A percentile compares a stretch with the other conserved stretches of the same genome.
phyloP scores from a whole-genome alignment of 2,888 invertebrate species.

The Drosophila greeni region DNA sequence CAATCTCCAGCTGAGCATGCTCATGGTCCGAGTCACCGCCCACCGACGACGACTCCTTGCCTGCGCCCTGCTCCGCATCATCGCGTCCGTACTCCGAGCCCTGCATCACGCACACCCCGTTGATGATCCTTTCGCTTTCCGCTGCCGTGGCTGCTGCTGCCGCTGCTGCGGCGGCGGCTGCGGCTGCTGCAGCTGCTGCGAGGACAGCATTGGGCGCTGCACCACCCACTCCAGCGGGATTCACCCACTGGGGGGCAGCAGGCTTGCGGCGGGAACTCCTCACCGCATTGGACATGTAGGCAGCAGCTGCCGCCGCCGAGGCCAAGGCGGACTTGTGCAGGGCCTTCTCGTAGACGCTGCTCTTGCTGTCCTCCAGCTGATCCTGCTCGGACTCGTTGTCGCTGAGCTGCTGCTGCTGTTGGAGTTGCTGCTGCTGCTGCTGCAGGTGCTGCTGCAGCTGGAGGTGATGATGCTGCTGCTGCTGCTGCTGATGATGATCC shows the following conservation, averaged over 20 bases:
- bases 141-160: constrained; percentile 70
- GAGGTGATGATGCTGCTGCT: neutral
- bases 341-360: constrained; percentile 80
- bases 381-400: constrained; percentile 73
- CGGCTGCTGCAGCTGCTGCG: constrained; percentile 70
- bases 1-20: constrained; percentile 67
- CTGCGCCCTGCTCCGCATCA: constrained; percentile 80
- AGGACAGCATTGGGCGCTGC: constrained; percentile 31
- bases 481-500: constrained; percentile 77
- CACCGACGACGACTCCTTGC: constrained; percentile 10
- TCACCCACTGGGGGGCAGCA: constrained; percentile 98
- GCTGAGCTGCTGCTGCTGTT: constrained; percentile 58
- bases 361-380: constrained; percentile 37
- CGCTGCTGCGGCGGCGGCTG: constrained; percentile 71
- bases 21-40: constrained; percentile 64
- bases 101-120: constrained; percentile 95
- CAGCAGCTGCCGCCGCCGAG: constrained; percentile 57
- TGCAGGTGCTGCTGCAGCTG: constrained; percentile 3
- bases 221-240: constrained; percentile 85
- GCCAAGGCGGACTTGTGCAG: constrained; percentile 62
- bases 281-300: constrained; percentile 64
- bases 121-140: constrained; percentile 90
- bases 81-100: constrained; percentile 84
- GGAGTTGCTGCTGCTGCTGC: neutral
- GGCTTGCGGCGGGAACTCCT: constrained; percentile 89